Base-by-base conservation (phyloP, 37 sponge, comb jelly and placozoan species). In the Amphimedon queenslandica region DNA sequence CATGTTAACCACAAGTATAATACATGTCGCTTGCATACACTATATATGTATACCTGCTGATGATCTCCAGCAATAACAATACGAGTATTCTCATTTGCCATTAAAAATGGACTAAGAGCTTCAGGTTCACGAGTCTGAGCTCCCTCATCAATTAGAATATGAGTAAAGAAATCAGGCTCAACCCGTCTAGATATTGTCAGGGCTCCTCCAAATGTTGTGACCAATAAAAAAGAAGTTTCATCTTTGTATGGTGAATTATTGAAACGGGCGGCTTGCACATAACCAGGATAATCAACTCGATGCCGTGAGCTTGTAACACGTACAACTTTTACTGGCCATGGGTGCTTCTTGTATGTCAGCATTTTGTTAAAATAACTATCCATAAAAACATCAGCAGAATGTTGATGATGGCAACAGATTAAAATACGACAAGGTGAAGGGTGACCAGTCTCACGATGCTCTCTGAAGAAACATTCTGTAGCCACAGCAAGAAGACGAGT, bases 91-190 rank as follows among this genome's bases (percentile, higher is more conserved):
- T 4, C 20, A 1, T 69, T 37, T 23, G 71, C 83, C 27, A 75
- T 11, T 3, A 36, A 39, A 25, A 82, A 30, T 41, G 83, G 67
- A 30, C 40, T 69, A 34, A 82, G 30, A 21, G 71, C 43, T 38
- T 82, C 83, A 32, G 83, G 83, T 35, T 82, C 83, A 42, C 83
- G 35, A 1, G 71, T 23, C 39, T 82, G 83, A 27, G 76, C 83
- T 30, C 76, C 83, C 30, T 82, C 83, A 69, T 82, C 83, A 29
- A 82, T 75, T 33, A 82, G 64, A 55, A 82, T 82, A 57, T 82
- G 76, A 36, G 83, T 57, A 58, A 81, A 81, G 64, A 63, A 31
- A 36, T 16, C 30, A 38, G 60, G 4, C 11, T 28, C 24, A 4
- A 5, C 5, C 27, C 8, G 21, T 6, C 28, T n/a, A 11, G 61